Conservation (phyloP, 2,113 vertebrate genomes). For the Actenoides lindsayi region DNA sequence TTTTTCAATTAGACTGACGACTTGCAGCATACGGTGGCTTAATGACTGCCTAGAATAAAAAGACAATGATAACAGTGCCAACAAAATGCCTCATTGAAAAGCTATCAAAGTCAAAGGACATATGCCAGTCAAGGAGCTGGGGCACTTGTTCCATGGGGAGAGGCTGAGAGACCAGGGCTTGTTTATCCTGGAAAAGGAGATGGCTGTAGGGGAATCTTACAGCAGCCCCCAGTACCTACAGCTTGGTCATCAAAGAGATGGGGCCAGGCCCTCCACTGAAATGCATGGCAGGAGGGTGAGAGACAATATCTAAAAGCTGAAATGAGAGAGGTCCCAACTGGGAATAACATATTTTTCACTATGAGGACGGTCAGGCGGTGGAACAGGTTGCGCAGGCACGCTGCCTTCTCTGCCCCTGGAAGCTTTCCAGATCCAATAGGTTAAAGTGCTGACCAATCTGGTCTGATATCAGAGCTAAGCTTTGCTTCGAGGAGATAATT, state of each 20-base stretch:
- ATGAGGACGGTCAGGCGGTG: not conserved
- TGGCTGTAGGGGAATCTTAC: not conserved
- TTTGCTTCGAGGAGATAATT: not conserved
- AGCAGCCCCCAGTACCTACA: not conserved
- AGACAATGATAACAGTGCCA: fast-evolving
- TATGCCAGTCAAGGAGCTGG: not conserved
- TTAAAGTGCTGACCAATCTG: not conserved
- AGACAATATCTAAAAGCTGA: not conserved
- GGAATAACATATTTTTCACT: not conserved
- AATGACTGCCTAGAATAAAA: not conserved
- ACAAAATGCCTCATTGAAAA: not conserved
- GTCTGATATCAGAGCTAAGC: not conserved
- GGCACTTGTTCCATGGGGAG: not conserved
- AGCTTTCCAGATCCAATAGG: not conserved
- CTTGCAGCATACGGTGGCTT: not conserved
- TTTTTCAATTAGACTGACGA: not conserved
- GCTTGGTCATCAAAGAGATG: not conserved
- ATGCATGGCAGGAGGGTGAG: not conserved
- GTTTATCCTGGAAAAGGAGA: not conserved
- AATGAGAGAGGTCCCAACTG: not conserved
- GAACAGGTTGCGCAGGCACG: not conserved
- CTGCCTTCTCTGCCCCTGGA: not conserved
- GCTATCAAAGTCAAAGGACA: not conserved
- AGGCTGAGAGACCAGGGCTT: not conserved
- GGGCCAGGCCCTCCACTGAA: not conserved